Evolutionary conservation across 2,113 vertebrate genomes (phyloP), one percentile per base, ranked within the genome.

Genomic region (Thermophis baileyi): DNA sequence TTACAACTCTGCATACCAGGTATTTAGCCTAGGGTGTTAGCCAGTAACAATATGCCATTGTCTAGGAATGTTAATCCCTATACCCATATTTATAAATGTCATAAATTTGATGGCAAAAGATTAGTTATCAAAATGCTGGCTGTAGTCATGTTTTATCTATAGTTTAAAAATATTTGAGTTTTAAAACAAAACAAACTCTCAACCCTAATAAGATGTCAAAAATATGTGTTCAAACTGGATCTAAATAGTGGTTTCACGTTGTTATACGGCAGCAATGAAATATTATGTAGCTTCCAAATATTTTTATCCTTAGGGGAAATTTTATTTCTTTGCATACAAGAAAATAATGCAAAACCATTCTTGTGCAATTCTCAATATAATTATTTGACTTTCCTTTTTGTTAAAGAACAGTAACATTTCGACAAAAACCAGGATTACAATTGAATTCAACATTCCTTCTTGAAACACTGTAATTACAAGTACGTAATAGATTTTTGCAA

Each of bases 21-120:
- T 96, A 95, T 94, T 92, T 49, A 93, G 92, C 95, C 88, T 91
- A 95, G 94, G 91, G 95, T 95, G 94, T 11, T 92, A 94, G 95
- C 96, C 96, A 96, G 95, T 92, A 88, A 96, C 95, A 97, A 97
- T 94, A 96, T 57, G 91, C 89, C 85, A 91, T 93, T 96, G 94
- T 96, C 96, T 96, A 96, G 93, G 93, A 96, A 94, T 94, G 96
- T 96, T 91, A 96, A 96, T 96, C 92, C 90, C 81, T 85, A 35
- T 93, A 95, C 93, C 94, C 94, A 91, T 95, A 94, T 96, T 96
- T 94, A 95, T 94, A 96, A 97, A 96, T 81, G 93, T 94, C 95
- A 94, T 95, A 95, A 92, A 94, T 96, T 94, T 96, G 95, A 96
- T 96, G 95, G 89, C 88, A 96, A 96, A 95, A 95, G 88, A 94